Base-by-base conservation (phyloP, 2,888 invertebrate species). In the Tetragonula carbonaria region DNA sequence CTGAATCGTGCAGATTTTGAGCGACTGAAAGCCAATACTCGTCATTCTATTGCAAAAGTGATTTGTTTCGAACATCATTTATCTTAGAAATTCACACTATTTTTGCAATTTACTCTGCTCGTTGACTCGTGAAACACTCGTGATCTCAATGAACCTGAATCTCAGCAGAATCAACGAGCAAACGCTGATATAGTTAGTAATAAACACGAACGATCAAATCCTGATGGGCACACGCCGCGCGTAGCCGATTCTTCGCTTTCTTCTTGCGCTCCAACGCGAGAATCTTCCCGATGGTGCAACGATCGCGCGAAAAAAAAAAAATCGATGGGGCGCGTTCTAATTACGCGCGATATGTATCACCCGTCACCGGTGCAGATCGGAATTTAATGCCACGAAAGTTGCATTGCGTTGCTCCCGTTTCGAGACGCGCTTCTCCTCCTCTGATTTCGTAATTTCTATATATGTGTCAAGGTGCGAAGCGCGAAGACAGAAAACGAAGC, bases 371-470 rank as follows among this genome's bases (percentile, higher is more conserved):
- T 53, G 63, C 78, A 62, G 77, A 80, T 86, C 81, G 81, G 78
- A 74, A 86, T 86, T 86, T 80, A 70, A 77, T 38, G 63, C 74
- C 67, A 67, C 88, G 74, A 67, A 65, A 57, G 79, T 68, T 82
- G 23, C 18, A 67, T 86, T 77, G 77, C 18, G 70, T 86, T 77
- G 77, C 77, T 63, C 77, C 23, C 77, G 72, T 77, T 77, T 28
- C 72, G 76, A 51, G 57, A 45, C 76, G 68, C 28, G 80, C 86
- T 88, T 28, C 28, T 28, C 88, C 38, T 81, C 76, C 51, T 38
- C 51, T 70, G 68, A 78, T 89, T 89, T 88, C 83, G 90, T 72
- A 87, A 89, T 88, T 90, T 88, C 87, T 80, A 88, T 90, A 81
- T 88, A 28, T 28, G 79, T 89, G 89, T 89, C 89, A 89, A 89